phyloP scores from a whole-genome alignment of 2,888 invertebrate species.

The Bombylius major region DNA sequence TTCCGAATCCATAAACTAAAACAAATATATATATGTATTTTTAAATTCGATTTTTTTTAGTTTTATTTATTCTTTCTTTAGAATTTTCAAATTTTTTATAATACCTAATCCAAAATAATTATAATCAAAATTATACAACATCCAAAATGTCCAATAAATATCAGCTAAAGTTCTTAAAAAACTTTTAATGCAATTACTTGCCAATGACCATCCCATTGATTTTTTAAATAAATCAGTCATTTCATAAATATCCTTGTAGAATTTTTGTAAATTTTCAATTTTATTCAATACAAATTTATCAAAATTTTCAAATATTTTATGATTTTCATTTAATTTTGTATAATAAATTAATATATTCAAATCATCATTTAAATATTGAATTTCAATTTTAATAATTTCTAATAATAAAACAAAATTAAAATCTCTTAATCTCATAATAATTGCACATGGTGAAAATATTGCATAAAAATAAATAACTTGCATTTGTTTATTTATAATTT shows the following conservation, averaged over 20 bases:
- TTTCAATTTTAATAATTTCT: neutral
- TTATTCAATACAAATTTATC: neutral
- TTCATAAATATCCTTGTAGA: neutral
- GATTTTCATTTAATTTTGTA: neutral
- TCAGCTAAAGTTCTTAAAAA: neutral
- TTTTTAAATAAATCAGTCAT: neutral
- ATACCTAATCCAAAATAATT: too few species aligned
- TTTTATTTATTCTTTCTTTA: too few species aligned
- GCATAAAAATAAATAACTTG: neutral
- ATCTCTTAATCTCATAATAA: neutral
- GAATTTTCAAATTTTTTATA: too few species aligned
- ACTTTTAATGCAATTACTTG: neutral
- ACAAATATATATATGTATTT: too few species aligned
- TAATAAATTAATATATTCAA: neutral
- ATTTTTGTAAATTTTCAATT: neutral
- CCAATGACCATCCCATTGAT: neutral
- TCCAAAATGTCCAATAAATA: constrained; percentile 1
- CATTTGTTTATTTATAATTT: neutral
- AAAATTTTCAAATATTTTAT: neutral
- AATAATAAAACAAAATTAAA: constrained; percentile 1
- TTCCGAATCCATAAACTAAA: too few species aligned
- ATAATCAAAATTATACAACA: neutral
- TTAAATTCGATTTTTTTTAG: too few species aligned
- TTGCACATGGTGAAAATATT: neutral
- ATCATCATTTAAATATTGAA: neutral